Base-by-base conservation (phyloP, 2,113 vertebrate species). In the Columbina picui region DNA sequence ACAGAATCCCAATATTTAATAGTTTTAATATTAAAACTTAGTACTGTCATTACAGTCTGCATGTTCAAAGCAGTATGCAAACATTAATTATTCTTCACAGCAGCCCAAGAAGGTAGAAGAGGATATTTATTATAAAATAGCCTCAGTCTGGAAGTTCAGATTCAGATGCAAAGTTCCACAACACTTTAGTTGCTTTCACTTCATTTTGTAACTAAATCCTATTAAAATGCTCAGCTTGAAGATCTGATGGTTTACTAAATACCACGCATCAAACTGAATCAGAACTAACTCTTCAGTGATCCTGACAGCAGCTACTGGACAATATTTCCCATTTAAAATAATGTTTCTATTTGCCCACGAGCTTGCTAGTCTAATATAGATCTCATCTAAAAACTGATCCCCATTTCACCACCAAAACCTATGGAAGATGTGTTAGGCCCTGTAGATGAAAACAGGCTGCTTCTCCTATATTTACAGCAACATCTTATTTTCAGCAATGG, bases 1-100 rank as follows among this genome's bases (percentile, higher is more conserved):
- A 63, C 5, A 85, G 63, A 88, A 93, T 86, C 63, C 59, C 41
- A 91, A 18, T 70, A 94, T 91, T 93, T 91, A 95, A 83, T 73
- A 85, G 41, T 63, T 91, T 90, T 75, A 82, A 87, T 94, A 91
- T 65, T 73, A 85, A 94, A 93, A 87, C 65, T 85, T 88, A 65
- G 59, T 64, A 76, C 18, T 90, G 34, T 57, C 59, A 85, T 93
- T 76, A 87, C 39, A 67, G 68, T 50, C 84, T 77, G 67, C 50
- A 47, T 43, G 27, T 83, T 93, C 61, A 93, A 88, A 91, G 89
- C 78, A 87, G 36, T 52, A 79, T 3, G n/a, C 81, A 94, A 93
- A 79, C 55, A 76, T 75, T 87, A 95, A 68, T 89, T 89, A 94
- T 52, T 71, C 57, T 60, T 87, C 53, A 50, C 27, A 76, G 70